phyloP scores from a whole-genome alignment of 1,140 invertebrate species.

The Homalodisca vitripennis region DNA sequence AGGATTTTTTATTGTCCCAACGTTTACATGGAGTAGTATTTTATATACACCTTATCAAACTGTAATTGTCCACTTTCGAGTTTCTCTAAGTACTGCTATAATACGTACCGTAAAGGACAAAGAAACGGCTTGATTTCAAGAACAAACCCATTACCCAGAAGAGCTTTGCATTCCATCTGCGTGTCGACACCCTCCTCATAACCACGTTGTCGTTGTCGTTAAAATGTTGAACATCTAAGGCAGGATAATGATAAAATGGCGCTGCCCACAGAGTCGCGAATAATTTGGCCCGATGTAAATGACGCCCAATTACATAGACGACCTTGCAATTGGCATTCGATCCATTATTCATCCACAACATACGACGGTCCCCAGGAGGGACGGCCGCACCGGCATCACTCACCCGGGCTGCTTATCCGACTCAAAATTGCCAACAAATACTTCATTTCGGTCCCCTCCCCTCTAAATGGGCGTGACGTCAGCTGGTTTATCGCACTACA shows the following conservation, averaged over 20 bases:
- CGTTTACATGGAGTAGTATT: too few species aligned
- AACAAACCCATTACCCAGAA: too few species aligned
- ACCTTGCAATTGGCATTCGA: slow-evolving; percentile 22
- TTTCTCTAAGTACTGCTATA: too few species aligned
- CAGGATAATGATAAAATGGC: neutral
- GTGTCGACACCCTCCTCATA: too few species aligned
- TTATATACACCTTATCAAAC: too few species aligned
- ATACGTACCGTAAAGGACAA: too few species aligned
- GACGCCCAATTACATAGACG: slow-evolving; percentile 20
- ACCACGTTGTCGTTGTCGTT: too few species aligned
- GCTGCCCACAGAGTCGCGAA: slow-evolving; percentile 5
- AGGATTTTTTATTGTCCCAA: too few species aligned
- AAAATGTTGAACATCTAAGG: neutral
- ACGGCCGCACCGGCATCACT: slow-evolving; percentile 7
- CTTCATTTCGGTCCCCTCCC: slow-evolving; percentile 14
- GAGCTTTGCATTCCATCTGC: too few species aligned
- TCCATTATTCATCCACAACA: slow-evolving; percentile 24
- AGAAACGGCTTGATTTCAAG: too few species aligned
- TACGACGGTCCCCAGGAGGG: neutral
- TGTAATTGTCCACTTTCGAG: too few species aligned
- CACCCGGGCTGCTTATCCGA: neutral
- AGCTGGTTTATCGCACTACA: slow-evolving; percentile 19
- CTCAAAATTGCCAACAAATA: slow-evolving; percentile 26
- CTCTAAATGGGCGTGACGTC: slow-evolving; percentile 1
- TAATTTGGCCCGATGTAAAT: slow-evolving; percentile 21